These are phyloP conservation scores for Drosophila neocordata DNA, from an alignment of 1,140 invertebrate genomes.

Conservation along the genomic window DNA sequence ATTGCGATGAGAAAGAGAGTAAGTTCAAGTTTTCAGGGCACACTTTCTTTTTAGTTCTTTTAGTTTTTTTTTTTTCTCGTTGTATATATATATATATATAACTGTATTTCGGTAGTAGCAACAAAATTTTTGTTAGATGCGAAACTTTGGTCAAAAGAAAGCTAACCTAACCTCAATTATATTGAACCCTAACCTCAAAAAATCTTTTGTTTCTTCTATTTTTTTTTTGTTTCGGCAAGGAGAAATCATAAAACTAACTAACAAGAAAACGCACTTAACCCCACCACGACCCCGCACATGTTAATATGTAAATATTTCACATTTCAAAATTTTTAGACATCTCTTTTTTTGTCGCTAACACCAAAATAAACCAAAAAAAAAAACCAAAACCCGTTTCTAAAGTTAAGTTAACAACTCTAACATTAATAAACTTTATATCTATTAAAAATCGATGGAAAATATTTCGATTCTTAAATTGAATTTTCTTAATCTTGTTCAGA, in stretches of 20 bases:
- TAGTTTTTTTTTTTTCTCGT: neutral
- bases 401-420: neutral
- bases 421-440: neutral
- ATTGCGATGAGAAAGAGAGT: conserved; percentile 98
- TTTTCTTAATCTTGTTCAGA: conserved; percentile 84
- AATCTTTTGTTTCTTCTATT: no score
- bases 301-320: conserved; percentile 58
- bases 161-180: conserved; percentile 12
- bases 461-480: neutral
- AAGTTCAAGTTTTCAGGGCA: conserved; percentile 85
- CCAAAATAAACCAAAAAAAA: neutral
- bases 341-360: conserved; percentile 64
- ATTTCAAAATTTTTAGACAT: conserved; percentile 76
- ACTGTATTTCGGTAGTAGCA: conserved; percentile 35
- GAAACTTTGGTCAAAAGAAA: conserved; percentile 62
- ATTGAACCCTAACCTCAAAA: neutral
- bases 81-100: conserved; percentile 8
- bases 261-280: conserved; percentile 27
- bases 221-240: neutral
- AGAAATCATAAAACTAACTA: conserved; percentile 26
- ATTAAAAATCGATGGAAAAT: no score
- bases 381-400: conserved; percentile 19
- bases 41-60: conserved; percentile 22
- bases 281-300: conserved; percentile 14
- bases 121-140: conserved; percentile 48